Evolutionary conservation across 2,888 invertebrate species (phyloP).

Genomic region (Drosophila hawaiiensis): DNA sequence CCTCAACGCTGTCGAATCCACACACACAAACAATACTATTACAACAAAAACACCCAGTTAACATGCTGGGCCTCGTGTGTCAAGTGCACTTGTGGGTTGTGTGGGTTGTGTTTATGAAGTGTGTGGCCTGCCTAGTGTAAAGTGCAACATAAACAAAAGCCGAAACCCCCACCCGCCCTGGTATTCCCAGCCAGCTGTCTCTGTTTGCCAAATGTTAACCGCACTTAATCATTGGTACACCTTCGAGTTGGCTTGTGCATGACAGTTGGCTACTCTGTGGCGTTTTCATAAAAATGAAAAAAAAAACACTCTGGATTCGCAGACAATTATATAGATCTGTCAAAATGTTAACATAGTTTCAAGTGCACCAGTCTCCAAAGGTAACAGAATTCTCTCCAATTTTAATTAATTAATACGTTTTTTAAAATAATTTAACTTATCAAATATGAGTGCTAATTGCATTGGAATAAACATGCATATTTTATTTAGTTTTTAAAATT

Average conservation of each 20-base stretch:
- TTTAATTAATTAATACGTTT: not conserved
- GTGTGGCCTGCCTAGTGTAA: conserved; percentile 41
- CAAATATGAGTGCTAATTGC: not conserved
- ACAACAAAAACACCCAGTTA: conserved; percentile 10
- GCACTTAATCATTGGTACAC: conserved; percentile 59
- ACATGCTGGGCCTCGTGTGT: conserved; percentile 47
- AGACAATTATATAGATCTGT: not conserved
- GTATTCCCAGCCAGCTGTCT: not conserved
- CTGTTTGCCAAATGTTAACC: conserved; percentile 66
- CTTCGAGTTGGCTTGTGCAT: conserved; percentile 11
- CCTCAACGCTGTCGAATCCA: conserved; percentile 7
- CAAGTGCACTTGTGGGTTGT: conserved; percentile 59
- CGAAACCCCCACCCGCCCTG: conserved; percentile 1
- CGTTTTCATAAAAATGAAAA: conserved; percentile 10
- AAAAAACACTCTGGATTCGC: not conserved
- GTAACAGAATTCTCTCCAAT: not conserved
- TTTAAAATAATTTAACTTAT: not conserved
- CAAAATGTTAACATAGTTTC: not conserved
- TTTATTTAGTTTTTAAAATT: not conserved
- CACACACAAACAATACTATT: conserved; percentile 7
- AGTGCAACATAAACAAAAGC: conserved; percentile 77
- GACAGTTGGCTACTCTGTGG: conserved; percentile 18
- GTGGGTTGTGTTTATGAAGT: conserved; percentile 60
- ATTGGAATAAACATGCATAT: not conserved
- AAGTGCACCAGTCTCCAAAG: not conserved